phyloP scores from a whole-genome alignment of 2,113 vertebrate species.

The Fukomys damarensis region DNA sequence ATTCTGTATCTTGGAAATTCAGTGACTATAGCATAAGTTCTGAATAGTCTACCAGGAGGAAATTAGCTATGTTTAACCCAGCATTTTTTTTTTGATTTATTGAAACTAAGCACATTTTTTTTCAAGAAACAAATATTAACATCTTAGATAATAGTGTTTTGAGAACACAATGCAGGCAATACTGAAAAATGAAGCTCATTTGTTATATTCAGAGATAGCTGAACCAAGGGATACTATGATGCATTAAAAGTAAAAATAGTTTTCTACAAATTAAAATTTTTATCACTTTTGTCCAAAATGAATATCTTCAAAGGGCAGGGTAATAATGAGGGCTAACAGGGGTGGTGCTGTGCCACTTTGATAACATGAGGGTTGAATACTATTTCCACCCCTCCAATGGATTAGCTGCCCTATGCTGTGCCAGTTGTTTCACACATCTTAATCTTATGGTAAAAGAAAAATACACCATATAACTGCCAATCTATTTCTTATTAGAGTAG shows the following conservation, averaged over 20 bases:
- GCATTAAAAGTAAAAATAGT: neutral
- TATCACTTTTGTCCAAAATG: neutral
- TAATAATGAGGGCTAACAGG: neutral
- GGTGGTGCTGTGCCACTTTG: neutral
- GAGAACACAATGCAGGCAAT: neutral
- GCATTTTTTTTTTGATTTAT: neutral
- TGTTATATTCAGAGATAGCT: neutral
- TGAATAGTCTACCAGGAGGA: neutral
- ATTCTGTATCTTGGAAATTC: neutral
- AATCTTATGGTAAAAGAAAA: conserved; percentile 26
- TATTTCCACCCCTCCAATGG: neutral
- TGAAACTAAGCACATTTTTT: neutral
- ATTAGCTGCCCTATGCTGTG: neutral
- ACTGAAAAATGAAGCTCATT: neutral
- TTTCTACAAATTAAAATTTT: neutral
- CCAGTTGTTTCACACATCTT: neutral
- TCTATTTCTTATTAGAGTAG: neutral
- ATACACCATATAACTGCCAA: neutral
- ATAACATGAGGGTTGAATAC: neutral
- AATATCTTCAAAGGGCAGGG: neutral
- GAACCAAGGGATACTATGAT: neutral
- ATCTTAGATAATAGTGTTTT: neutral
- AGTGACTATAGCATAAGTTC: neutral
- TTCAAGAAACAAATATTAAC: neutral
- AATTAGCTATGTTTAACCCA: neutral